phyloP scores from a whole-genome alignment of 2,888 invertebrate species.

The Timandra comae region DNA sequence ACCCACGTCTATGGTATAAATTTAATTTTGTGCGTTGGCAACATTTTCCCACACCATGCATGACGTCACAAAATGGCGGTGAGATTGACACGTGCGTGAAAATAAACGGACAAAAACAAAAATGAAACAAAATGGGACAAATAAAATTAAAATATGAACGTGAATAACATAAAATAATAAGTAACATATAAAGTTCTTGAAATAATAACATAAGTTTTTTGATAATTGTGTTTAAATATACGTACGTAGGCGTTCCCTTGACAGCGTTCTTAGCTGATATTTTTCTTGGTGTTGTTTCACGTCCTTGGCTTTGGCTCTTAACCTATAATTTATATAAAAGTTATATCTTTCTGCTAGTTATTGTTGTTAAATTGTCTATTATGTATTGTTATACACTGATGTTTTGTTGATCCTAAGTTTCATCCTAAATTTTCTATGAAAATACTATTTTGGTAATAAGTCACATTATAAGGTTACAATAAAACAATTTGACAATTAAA shows the following conservation, averaged over 20 bases:
- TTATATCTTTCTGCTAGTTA: too few relatives aligned
- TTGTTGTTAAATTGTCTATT: too few relatives aligned
- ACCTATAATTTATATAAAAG: too few relatives aligned
- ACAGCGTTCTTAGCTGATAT: conserved; percentile 78
- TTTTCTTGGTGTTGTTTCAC: conserved; percentile 77
- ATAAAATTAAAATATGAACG: too few relatives aligned
- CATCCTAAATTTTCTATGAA: too few relatives aligned
- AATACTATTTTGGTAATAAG: too few relatives aligned
- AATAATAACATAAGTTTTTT: too few relatives aligned
- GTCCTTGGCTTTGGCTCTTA: conserved; percentile 63
- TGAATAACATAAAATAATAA: conserved; percentile 20
- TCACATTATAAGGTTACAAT: too few relatives aligned
- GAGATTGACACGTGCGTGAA: conserved; percentile 39
- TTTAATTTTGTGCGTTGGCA: conserved; percentile 26
- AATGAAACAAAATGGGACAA: conserved; percentile 16
- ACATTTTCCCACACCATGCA: conserved; percentile 54
- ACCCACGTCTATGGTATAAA: conserved; percentile 77
- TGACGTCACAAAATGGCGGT: conserved; percentile 64
- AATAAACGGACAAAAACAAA: conserved; percentile 16
- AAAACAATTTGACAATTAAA: too few relatives aligned
- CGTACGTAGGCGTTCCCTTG: conserved; percentile 70
- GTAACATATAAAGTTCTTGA: too few relatives aligned
- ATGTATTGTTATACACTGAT: too few relatives aligned
- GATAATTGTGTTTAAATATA: conserved; percentile 21
- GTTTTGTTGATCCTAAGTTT: too few relatives aligned